These are phyloP conservation scores for Apolygus lucorum DNA, from an alignment of 1,140 invertebrate species.

Conservation along the genomic window DNA sequence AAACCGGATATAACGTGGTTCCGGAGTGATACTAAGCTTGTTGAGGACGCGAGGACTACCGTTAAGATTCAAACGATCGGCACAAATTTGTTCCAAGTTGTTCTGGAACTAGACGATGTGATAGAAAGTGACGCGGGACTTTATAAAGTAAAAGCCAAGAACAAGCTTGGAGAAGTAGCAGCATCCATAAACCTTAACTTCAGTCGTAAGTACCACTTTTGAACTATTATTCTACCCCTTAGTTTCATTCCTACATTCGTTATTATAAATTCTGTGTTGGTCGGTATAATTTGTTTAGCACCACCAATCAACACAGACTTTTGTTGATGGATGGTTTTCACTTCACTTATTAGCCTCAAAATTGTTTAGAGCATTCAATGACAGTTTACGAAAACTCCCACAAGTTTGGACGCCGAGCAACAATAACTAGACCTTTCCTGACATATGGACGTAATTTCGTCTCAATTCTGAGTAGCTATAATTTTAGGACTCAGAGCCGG, in stretches of 20 bases:
- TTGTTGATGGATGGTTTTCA: background rate
- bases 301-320: background rate
- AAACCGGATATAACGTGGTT: constrained; percentile 89
- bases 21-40: constrained; percentile 71
- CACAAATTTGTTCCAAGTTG: constrained; percentile 78
- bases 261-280: background rate
- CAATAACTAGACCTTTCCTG: too few relatives aligned
- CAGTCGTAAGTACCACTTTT: constrained; percentile 70
- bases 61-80: constrained; percentile 76
- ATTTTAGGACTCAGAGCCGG: too few relatives aligned
- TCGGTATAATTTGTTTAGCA: background rate
- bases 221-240: background rate
- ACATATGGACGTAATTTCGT: too few relatives aligned
- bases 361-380: too few relatives aligned
- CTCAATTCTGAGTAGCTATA: too few relatives aligned
- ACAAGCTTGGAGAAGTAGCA: constrained; percentile 94
- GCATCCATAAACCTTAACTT: constrained; percentile 98
- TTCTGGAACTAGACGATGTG: constrained; percentile 89
- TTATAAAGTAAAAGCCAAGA: constrained; percentile 96
- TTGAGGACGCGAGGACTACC: constrained; percentile 71
- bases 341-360: too few relatives aligned
- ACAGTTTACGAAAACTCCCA: too few relatives aligned
- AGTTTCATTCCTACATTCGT: background rate
- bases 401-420: too few relatives aligned
- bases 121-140: constrained; percentile 92